Conservation (phyloP, 2,113 vertebrate species). For the Capreolus pygargus region DNA sequence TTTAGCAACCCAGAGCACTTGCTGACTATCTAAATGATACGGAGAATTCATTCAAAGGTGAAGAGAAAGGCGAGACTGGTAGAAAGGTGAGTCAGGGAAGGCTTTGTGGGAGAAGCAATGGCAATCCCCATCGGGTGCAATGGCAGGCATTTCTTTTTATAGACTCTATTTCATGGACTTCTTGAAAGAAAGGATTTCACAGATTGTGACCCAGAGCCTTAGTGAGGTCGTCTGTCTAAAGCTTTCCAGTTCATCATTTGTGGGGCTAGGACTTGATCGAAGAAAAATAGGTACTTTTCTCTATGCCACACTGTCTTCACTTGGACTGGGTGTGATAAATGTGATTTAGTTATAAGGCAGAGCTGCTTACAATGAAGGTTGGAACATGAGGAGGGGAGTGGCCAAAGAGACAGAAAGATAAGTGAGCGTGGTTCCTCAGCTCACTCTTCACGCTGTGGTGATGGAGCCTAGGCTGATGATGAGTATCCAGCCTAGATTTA, state of each 20-base stretch:
- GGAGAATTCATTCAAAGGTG: neutral
- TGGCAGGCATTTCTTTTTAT: neutral
- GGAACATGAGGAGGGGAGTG: no score
- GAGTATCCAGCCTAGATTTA: neutral
- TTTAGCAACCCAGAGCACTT: neutral
- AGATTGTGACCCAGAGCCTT: neutral
- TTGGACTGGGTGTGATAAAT: neutral
- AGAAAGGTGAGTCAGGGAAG: neutral
- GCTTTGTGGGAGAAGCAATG: neutral
- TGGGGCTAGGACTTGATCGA: neutral
- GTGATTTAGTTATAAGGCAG: neutral
- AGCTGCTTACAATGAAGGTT: neutral
- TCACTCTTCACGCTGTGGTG: neutral
- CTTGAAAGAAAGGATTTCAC: conserved; percentile 30
- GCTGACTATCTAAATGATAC: neutral
- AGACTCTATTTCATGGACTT: neutral
- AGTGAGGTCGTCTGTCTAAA: neutral
- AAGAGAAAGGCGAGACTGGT: neutral
- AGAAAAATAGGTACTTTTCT: neutral
- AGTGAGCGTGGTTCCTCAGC: neutral
- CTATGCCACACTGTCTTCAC: neutral
- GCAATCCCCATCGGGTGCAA: neutral
- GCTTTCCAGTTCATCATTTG: neutral
- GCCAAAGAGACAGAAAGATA: neutral
- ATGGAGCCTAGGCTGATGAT: neutral